Conservation (phyloP, 2,797 vertebrate genomes). For the Hemitrygon akajei region DNA sequence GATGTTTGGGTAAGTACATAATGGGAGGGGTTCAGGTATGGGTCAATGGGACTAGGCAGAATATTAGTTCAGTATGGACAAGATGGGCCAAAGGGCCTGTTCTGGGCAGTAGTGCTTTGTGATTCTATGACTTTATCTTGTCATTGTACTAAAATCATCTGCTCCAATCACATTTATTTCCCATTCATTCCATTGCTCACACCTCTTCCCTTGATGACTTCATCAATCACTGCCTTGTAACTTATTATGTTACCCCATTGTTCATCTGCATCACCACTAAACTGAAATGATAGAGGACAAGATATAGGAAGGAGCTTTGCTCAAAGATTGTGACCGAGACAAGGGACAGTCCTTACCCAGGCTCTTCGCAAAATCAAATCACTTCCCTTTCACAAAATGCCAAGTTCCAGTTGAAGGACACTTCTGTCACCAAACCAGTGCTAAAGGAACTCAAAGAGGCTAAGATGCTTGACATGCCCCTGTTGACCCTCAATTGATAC, state of each 20-base stretch:
- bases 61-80: too few relatives aligned
- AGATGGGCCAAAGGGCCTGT: too few relatives aligned
- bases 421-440: not conserved
- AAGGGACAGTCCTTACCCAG: not conserved
- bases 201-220: not conserved
- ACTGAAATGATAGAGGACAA: not conserved
- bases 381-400: not conserved
- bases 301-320: not conserved
- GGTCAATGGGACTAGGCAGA: too few relatives aligned
- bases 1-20: too few relatives aligned
- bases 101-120: too few relatives aligned
- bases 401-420: not conserved
- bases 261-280: too few relatives aligned
- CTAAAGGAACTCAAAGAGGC: not conserved
- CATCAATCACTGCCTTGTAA: not conserved
- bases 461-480: too few relatives aligned
- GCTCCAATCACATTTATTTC: not conserved
- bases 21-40: too few relatives aligned
- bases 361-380: too few relatives aligned
- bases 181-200: not conserved
- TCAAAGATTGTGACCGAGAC: not conserved
- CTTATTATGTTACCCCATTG: not conserved
- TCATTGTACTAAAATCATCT: not conserved
- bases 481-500: too few relatives aligned
- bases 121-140: not conserved